These are phyloP conservation scores for Aix galericulata DNA, from an alignment of 2,113 vertebrate genomes.

Conservation along the genomic window DNA sequence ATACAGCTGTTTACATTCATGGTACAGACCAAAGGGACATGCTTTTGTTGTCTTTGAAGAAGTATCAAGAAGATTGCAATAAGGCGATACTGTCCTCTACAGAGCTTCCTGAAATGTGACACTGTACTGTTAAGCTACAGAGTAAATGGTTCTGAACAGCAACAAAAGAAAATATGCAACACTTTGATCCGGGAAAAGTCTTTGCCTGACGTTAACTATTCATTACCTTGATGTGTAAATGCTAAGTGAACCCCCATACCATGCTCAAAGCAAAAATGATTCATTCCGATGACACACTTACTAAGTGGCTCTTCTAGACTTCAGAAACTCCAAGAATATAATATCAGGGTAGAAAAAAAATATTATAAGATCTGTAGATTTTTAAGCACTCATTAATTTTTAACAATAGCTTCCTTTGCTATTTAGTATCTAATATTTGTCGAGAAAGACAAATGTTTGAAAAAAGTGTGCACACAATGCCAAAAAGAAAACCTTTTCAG, in stretches of 20 bases:
- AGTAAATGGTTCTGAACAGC: background rate
- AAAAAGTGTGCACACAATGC: background rate
- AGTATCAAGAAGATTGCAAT: background rate
- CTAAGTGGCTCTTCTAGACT: background rate
- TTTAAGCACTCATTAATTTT: background rate
- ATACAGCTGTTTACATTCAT: background rate
- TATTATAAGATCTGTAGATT: background rate
- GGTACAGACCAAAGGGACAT: background rate
- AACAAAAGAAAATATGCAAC: accelerated
- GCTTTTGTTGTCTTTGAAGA: background rate
- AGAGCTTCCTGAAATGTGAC: background rate
- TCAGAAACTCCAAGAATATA: background rate
- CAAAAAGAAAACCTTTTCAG: background rate
- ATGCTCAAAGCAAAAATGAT: background rate
- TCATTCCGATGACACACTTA: background rate
- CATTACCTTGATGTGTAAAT: background rate
- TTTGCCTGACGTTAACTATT: background rate
- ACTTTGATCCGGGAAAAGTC: background rate
- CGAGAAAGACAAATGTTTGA: background rate
- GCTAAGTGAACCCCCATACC: background rate
- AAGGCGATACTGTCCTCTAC: background rate
- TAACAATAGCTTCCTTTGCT: background rate
- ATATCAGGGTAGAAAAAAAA: background rate
- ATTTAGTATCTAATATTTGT: background rate
- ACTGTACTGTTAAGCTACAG: background rate